Conservation (phyloP, 2,888 invertebrate species). For the Lepidochrysops patricia region DNA sequence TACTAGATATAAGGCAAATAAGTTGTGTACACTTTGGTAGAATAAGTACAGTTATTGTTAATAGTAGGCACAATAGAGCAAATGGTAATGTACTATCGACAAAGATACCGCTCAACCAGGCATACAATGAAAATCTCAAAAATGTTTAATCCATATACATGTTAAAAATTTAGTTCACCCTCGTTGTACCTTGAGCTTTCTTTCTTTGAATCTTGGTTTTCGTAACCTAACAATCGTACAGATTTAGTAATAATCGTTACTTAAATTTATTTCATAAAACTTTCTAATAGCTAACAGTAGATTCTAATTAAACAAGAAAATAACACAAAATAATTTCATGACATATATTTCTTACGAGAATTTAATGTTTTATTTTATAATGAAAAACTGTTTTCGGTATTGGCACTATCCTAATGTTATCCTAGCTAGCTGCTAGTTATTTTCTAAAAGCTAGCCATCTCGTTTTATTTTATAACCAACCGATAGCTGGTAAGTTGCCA, state of each 20-base stretch:
- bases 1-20: slow-evolving; percentile 9
- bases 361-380: not conserved
- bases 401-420: not conserved
- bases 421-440: not conserved
- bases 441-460: not conserved
- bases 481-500: not conserved
- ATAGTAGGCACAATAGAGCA: too few species aligned
- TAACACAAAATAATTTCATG: not conserved
- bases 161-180: too few species aligned
- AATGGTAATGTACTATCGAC: too few species aligned
- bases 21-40: slow-evolving; percentile 8
- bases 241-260: not conserved
- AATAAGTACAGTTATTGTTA: not conserved
- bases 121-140: too few species aligned
- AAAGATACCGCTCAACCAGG: too few species aligned
- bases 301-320: not conserved
- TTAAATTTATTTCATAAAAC: not conserved
- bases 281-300: not conserved
- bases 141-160: too few species aligned
- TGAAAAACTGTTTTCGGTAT: not conserved
- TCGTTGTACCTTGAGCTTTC: too few species aligned
- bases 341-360: not conserved
- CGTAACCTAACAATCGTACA: not conserved
- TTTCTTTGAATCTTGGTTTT: not conserved
- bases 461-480: not conserved